These are phyloP conservation scores for Carollia perspicillata DNA, from an alignment of 2,113 vertebrate genomes.

Conservation along the genomic window DNA sequence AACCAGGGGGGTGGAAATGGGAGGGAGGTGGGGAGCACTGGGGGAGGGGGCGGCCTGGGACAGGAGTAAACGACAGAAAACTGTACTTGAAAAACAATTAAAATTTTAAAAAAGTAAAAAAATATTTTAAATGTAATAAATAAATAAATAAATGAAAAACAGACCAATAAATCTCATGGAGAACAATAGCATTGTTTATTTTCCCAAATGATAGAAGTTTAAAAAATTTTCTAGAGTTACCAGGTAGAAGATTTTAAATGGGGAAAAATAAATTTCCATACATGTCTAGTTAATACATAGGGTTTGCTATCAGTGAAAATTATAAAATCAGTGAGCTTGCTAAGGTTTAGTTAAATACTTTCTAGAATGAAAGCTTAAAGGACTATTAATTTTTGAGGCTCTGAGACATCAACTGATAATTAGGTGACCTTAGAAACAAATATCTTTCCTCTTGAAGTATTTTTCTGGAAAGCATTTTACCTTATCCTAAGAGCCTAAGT, in stretches of 20 bases:
- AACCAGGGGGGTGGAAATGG: too few species aligned
- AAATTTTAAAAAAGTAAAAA: too few species aligned
- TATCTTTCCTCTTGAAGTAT: not conserved
- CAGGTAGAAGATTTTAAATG: not conserved
- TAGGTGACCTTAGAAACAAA: slow-evolving; percentile 26
- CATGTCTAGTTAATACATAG: not conserved
- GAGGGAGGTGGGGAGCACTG: too few species aligned
- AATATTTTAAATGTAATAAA: too few species aligned
- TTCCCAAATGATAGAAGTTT: not conserved
- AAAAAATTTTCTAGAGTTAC: not conserved
- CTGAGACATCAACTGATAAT: not conserved
- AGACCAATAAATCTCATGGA: not conserved
- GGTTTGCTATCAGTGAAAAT: not conserved
- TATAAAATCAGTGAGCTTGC: slow-evolving; percentile 1
- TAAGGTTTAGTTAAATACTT: not conserved
- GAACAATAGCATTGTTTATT: not conserved
- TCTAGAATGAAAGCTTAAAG: slow-evolving; percentile 1
- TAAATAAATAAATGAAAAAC: too few species aligned
- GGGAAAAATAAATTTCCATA: not conserved
- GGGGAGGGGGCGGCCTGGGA: too few species aligned
- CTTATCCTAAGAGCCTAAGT: not conserved
- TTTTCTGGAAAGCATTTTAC: not conserved
- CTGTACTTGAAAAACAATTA: too few species aligned
- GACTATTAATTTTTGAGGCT: slow-evolving; percentile 20
- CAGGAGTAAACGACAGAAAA: too few species aligned